Conservation (phyloP, 1,140 invertebrate genomes). For the Drosophila suzukii region DNA sequence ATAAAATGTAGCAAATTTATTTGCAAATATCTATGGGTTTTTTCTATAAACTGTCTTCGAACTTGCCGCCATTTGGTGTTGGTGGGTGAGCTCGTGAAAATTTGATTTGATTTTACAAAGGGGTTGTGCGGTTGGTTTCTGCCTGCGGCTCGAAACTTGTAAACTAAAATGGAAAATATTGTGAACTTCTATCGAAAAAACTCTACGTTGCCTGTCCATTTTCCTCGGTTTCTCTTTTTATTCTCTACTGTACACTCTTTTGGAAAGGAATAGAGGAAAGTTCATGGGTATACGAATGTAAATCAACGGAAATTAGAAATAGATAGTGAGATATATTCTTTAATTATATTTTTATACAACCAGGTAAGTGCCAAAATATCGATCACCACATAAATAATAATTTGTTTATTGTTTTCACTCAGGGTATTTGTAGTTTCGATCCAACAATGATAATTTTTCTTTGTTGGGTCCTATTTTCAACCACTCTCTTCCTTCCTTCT, state of each 20-base stretch:
- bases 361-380: background rate
- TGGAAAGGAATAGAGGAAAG: background rate
- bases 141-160: conserved; percentile 53
- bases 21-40: background rate
- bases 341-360: background rate
- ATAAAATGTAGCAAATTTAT: background rate
- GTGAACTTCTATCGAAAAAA: conserved; percentile 55
- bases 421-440: background rate
- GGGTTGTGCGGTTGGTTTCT: conserved; percentile 35
- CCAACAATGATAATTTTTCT: background rate
- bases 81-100: conserved; percentile 40
- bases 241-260: conserved; percentile 2
- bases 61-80: conserved; percentile 9
- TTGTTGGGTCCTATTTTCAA: conserved; percentile 9
- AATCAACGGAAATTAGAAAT: too few relatives aligned
- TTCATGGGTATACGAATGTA: too few relatives aligned
- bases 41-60: background rate
- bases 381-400: too few relatives aligned
- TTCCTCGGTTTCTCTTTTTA: conserved; percentile 3
- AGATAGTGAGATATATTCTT: background rate
- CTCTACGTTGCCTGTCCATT: conserved; percentile 15
- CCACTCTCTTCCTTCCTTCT: conserved; percentile 6
- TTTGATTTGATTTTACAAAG: conserved; percentile 48
- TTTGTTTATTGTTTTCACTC: background rate
- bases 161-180: conserved; percentile 78